Percentiles rank a stretch among this genome's conserved stretches.
Evolutionary conservation across 2,113 vertebrate species (phyloP).

Genomic region (Mesoclemmys tuberculata): DNA sequence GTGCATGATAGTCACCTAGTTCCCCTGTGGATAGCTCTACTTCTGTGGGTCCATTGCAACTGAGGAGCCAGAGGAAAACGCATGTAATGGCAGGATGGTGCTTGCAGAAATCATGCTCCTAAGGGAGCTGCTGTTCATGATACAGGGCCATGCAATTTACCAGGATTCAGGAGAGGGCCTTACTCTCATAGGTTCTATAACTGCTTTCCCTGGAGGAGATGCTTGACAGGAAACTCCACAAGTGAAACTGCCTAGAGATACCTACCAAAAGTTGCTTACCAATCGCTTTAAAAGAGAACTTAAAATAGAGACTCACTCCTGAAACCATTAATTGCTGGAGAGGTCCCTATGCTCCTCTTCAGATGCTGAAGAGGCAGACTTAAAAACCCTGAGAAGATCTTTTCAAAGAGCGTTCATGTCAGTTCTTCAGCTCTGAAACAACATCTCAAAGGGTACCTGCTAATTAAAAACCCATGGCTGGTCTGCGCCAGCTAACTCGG

Average conservation of each 20-base stretch:
- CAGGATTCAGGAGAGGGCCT: background rate
- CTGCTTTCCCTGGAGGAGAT: background rate
- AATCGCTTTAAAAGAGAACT: background rate
- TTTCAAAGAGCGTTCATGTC: background rate
- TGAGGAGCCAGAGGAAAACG: background rate
- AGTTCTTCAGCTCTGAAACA: background rate
- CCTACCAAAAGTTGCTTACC: background rate
- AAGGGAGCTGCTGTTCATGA: background rate
- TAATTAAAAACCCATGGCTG: background rate
- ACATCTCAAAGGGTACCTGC: background rate
- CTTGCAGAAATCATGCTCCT: too few species aligned
- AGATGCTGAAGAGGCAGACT: background rate
- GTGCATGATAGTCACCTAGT: background rate
- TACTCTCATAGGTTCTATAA: background rate
- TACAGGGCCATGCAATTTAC: background rate
- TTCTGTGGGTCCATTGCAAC: background rate
- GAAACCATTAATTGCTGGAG: background rate
- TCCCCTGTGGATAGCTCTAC: background rate
- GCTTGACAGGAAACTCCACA: background rate
- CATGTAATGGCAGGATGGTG: too few species aligned
- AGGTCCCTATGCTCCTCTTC: background rate
- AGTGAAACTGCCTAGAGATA: background rate
- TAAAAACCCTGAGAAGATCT: background rate
- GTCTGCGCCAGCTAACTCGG: background rate
- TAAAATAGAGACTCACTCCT: background rate